These are phyloP conservation scores for Labeo catla DNA, from an alignment of 2,113 vertebrate genomes.

Conservation along the genomic window DNA sequence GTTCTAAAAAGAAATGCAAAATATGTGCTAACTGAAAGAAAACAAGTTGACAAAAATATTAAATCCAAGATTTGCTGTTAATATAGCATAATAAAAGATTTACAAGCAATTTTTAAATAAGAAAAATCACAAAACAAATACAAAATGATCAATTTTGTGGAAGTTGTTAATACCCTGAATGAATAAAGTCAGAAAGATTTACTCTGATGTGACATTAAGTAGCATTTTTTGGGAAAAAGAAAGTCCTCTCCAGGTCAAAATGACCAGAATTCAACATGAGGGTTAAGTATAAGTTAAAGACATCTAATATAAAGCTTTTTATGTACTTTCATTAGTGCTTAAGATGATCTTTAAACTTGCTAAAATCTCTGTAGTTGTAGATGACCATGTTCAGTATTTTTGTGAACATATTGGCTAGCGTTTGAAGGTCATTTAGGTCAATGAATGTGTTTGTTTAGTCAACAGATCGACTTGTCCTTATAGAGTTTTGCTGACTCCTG, in stretches of 20 bases:
- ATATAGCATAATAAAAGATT: background rate
- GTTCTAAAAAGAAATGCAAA: background rate
- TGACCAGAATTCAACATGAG: too few relatives aligned
- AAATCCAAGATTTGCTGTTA: background rate
- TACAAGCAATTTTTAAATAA: background rate
- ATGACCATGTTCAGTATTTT: background rate
- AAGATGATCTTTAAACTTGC: background rate
- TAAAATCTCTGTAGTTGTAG: background rate
- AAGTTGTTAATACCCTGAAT: too few relatives aligned
- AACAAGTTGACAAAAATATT: background rate
- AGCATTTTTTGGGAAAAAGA: background rate
- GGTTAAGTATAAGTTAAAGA: background rate
- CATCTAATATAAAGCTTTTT: background rate
- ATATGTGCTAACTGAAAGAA: background rate
- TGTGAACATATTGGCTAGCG: background rate
- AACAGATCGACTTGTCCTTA: background rate
- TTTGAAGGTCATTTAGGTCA: background rate
- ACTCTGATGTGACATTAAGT: background rate
- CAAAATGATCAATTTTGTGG: too few relatives aligned
- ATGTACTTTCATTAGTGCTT: background rate
- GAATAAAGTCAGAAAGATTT: background rate
- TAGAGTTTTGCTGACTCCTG: background rate
- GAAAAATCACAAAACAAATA: too few relatives aligned
- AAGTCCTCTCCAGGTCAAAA: background rate
- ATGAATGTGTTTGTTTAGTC: background rate